phyloP scores from a whole-genome alignment of 2,888 invertebrate genomes.

The Cyrtodaria siliqua region DNA sequence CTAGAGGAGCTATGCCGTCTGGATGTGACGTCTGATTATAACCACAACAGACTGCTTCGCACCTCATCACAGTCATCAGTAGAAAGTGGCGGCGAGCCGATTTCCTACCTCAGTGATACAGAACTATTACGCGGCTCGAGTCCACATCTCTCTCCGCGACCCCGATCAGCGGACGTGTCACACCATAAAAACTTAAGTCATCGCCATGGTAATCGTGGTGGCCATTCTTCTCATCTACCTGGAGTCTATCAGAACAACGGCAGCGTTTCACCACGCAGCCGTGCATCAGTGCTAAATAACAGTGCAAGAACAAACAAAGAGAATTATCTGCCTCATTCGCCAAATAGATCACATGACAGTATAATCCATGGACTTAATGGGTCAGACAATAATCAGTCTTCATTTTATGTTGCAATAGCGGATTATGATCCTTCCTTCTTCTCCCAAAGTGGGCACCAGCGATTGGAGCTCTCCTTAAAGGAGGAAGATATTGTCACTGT shows the following conservation, averaged over 20 bases:
- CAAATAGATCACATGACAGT: conserved; percentile 10
- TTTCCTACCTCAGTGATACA: conserved; percentile 58
- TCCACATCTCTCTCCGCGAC: conserved; percentile 38
- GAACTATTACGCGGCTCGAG: conserved; percentile 52
- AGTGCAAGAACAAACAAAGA: conserved; percentile 15
- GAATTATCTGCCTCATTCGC: conserved; percentile 19
- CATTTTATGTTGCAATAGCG: conserved; percentile 73
- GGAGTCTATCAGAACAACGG: conserved; percentile 29
- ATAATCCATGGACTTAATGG: conserved; percentile 8
- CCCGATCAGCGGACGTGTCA: conserved; percentile 55
- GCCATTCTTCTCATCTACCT: conserved; percentile 45
- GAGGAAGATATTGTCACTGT: conserved; percentile 81
- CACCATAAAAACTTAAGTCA: conserved; percentile 46
- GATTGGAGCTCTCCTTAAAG: conserved; percentile 76
- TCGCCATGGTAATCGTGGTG: conserved; percentile 54
- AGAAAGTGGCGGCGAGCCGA: conserved; percentile 60
- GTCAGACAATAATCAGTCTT: conserved; percentile 16
- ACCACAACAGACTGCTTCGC: conserved; percentile 67
- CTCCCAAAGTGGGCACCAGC: conserved; percentile 77
- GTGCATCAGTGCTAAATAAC: conserved; percentile 12
- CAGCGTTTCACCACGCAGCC: conserved; percentile 8
- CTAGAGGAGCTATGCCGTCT: conserved; percentile 74
- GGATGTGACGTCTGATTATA: conserved; percentile 73
- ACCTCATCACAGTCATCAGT: conserved; percentile 70
- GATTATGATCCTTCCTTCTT: conserved; percentile 80